A percentile compares a stretch with the other conserved stretches of the same genome.
Evolutionary conservation across 2,888 invertebrate genomes (phyloP).

Genomic region (Eupithecia pulchellata): DNA sequence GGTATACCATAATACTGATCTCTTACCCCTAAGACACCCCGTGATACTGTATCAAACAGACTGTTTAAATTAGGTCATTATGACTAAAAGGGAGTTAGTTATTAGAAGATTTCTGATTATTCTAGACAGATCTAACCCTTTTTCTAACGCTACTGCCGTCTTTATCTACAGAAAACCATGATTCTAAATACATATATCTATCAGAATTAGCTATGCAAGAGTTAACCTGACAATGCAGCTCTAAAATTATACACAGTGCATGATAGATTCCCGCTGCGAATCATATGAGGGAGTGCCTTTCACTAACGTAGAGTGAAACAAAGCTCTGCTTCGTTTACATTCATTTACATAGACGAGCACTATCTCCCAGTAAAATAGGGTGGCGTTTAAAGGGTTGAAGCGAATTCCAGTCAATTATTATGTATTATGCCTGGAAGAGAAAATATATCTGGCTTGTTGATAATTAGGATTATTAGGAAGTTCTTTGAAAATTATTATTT

Average conservation of each 20-base stretch:
- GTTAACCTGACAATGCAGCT: background rate
- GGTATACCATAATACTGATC: too few relatives aligned
- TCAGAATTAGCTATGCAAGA: background rate
- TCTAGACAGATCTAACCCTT: background rate
- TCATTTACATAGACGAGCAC: background rate
- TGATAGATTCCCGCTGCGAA: background rate
- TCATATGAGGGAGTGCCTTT: background rate
- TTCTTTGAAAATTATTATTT: background rate
- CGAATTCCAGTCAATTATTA: too few relatives aligned
- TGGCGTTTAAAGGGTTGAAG: background rate
- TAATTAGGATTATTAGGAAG: background rate
- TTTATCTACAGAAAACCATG: background rate
- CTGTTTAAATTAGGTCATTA: too few relatives aligned
- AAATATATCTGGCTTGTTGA: background rate
- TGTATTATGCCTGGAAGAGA: background rate
- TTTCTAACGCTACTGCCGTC: background rate
- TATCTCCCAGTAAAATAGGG: background rate
- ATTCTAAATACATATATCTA: background rate
- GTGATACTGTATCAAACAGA: too few relatives aligned
- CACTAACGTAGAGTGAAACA: background rate
- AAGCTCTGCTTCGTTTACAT: background rate
- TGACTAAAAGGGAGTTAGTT: too few relatives aligned
- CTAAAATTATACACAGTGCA: background rate
- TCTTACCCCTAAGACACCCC: too few relatives aligned
- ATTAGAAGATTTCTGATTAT: too few relatives aligned